phyloP scores from a whole-genome alignment of 2,113 vertebrate genomes.

The Anarrhichthys ocellatus region DNA sequence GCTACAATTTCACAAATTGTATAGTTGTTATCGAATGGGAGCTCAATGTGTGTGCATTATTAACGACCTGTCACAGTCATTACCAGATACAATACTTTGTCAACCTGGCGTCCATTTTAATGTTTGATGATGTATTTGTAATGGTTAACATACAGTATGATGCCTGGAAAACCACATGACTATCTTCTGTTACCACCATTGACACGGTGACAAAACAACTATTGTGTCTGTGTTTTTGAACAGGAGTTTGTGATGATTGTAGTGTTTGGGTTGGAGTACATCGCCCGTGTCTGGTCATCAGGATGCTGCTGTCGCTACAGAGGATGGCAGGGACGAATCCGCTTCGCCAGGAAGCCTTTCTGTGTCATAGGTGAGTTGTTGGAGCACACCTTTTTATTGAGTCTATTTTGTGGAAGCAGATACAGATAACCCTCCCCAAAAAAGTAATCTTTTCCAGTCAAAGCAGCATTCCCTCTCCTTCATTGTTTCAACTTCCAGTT shows the following conservation, averaged over 20 bases:
- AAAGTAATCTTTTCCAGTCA: background rate
- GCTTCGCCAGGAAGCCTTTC: conserved; percentile 96
- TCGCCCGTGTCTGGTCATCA: conserved; percentile 96
- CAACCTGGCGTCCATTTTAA: conserved; percentile 2
- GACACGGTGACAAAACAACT: background rate
- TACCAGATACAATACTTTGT: conserved; percentile 2
- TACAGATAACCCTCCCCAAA: background rate
- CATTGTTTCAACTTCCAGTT: background rate
- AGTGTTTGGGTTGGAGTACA: conserved; percentile 97
- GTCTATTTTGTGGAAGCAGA: background rate
- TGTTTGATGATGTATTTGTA: background rate
- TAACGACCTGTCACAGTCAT: conserved; percentile 13
- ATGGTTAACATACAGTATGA: background rate
- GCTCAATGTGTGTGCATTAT: conserved; percentile 14
- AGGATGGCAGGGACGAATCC: conserved; percentile 96
- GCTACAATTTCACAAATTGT: conserved; percentile 42
- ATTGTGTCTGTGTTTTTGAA: conserved; percentile 6
- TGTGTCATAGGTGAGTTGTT: conserved; percentile 89
- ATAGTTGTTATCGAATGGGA: conserved; percentile 34
- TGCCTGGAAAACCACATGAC: background rate
- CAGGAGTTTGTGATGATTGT: conserved; percentile 99
- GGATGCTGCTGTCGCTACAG: conserved; percentile 96
- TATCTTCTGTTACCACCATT: background rate
- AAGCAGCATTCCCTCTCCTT: background rate
- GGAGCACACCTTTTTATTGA: background rate